Evolutionary conservation across 2,113 vertebrate species (phyloP).

Genomic region (Pangasianodon hypophthalmus): DNA sequence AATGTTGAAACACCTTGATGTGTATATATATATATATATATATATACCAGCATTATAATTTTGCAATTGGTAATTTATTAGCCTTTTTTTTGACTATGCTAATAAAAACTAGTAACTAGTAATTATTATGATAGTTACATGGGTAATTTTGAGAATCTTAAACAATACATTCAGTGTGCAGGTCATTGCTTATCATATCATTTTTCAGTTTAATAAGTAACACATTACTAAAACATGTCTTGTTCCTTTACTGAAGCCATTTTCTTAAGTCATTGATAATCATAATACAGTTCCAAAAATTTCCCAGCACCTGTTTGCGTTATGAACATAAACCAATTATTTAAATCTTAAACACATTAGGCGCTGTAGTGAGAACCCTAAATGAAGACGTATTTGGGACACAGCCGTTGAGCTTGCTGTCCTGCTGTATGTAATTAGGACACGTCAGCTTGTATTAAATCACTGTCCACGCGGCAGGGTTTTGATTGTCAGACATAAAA

Average conservation of each 20-base stretch:
- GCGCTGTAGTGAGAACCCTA: not conserved
- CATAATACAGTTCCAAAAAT: not conserved
- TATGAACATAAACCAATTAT: not conserved
- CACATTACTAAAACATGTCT: no score
- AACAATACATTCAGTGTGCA: no score
- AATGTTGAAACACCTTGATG: no score
- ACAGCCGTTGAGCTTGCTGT: not conserved
- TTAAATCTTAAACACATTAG: not conserved
- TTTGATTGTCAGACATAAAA: conserved; percentile 6
- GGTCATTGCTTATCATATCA: no score
- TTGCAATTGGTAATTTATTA: no score
- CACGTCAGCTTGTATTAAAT: not conserved
- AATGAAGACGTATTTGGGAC: not conserved
- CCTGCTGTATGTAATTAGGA: conserved; percentile 28
- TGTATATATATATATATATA: no score
- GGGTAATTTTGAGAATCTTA: no score
- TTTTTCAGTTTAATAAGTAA: no score
- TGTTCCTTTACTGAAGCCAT: not conserved
- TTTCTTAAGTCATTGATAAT: not conserved
- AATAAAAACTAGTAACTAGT: no score
- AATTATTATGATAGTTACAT: no score
- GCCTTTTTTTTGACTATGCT: no score
- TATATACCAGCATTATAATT: no score
- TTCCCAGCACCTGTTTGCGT: not conserved
- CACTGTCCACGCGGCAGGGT: not conserved